Evolutionary conservation across 2,888 invertebrate species (phyloP), one percentile per base, ranked within the genome.

Genomic region (Sclerodermus sp.): DNA sequence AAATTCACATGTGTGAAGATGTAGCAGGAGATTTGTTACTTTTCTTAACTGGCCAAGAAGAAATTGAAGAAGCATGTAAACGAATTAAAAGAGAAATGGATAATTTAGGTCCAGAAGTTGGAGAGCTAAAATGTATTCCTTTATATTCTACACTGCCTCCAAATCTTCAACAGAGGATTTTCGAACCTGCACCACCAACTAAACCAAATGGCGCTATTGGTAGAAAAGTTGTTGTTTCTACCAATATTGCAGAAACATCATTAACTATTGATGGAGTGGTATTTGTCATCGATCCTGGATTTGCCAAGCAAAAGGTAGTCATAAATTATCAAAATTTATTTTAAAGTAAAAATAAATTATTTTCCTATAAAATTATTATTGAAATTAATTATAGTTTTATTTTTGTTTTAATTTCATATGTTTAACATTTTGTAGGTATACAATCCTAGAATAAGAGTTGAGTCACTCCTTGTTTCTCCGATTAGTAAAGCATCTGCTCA

Each of bases 11-110:
- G 84, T 94, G 94, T 64, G 95, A 95, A 73, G 93, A 94, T 68
- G 87, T 90, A 0, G 85, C 89, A 13, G 98, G 98, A 3, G 98
- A 98, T 78, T 86, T 98, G 29, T 78, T 98, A 0, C 83, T 98
- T 46, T 98, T 98, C 75, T 83, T 97, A 37, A 93, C 93, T 6
- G 88, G 91, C 0, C 90, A 91, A 66, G 91, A 91, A 61, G 98
- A 99, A 81, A 99, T 99, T 49, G 99, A 99, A 79, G 98, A 98
- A 70, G 98, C 99, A 0, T 99, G 99, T 76, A 98, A 99, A 76
- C 82, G 97, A 63, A 95, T 99, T 50, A 95, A 96, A 77, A 82
- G 95, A 5, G 98, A 99, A 81, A 90, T 94, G 51, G 96, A 98
- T 68, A 96, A 95, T 79, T 80, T 99, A 38, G 98, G 98, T 0